Evolutionary conservation across 1,140 invertebrate genomes (phyloP), one percentile per base, ranked within the genome.

Genomic region (Archivesica marissinica): DNA sequence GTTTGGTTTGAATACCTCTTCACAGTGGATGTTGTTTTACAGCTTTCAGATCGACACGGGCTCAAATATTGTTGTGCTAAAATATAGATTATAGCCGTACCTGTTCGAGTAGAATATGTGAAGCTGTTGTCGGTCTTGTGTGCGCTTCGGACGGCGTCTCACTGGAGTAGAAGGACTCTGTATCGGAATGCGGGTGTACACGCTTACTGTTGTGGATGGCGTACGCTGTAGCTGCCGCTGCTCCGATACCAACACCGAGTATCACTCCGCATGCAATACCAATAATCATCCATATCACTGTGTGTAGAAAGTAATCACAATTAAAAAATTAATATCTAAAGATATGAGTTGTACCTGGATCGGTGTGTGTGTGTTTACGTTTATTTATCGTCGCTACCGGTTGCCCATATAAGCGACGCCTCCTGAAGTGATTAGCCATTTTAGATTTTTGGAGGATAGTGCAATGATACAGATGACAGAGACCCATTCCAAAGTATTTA

Each of bases 181-280:
- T 86, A 59, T 82, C 76, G 6, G 59, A 70, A 70, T 80, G 83
- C 17, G 83, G 64, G 35, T 79, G 82, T 54, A 77, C 39, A 17
- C 61, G 41, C 39, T 78, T 79, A 23, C 50, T 85, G 20, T 28
- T 72, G 56, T 56, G 52, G 23, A 54, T 23, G 20, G 59, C 38
- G 44, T 80, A 79, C 28, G 38, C 39, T 33, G 44, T 15, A 1
- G 25, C 28, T 15, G 76, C 56, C 54, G 23, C 35, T n/a, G 47
- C 35, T 17, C 61, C 25, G 15, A 75, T 38, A 66, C 17, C 38
- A 20, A 81, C 20, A 33, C 68, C 61, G 59, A 85, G 41, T 33
- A 80, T n/a, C 15, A 87, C 54, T 23, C 20, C 77, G 25, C 74
- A 38, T 9, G 61, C 66, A 13, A 87, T 38, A 41, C 41, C 61